Conservation (phyloP, 2,888 invertebrate species). For the Limenitis arthemis region DNA sequence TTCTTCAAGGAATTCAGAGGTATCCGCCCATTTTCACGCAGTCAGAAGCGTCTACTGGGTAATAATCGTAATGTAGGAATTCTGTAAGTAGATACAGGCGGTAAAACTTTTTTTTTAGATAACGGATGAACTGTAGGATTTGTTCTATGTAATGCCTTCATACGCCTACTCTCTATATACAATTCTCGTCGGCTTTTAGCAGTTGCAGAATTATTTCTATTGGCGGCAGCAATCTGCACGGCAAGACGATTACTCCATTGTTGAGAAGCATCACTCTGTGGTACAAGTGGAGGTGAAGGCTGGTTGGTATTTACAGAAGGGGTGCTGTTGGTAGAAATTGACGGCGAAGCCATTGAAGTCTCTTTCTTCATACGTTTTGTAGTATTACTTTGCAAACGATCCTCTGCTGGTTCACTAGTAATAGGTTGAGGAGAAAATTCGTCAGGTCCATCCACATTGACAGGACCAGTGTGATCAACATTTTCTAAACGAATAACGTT, state of each 20-base stretch:
- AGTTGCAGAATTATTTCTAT: constrained; percentile 56
- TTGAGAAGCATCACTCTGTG: constrained; percentile 30
- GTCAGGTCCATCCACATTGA: constrained; percentile 55
- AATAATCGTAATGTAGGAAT: constrained; percentile 51
- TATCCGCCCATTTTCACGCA: too few species aligned
- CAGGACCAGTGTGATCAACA: constrained; percentile 52
- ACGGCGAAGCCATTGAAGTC: constrained; percentile 12
- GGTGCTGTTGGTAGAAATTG: constrained; percentile 13
- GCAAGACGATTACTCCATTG: constrained; percentile 60
- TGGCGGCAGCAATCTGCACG: constrained; percentile 62
- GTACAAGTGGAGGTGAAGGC: constrained; percentile 21
- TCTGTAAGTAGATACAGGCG: constrained; percentile 50
- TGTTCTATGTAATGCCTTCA: constrained; percentile 56
- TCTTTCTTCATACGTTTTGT: constrained; percentile 21
- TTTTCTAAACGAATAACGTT: constrained; percentile 57
- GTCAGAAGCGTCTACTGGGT: constrained; percentile 39
- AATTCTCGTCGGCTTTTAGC: constrained; percentile 54
- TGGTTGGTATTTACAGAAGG: constrained; percentile 22
- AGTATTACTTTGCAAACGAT: constrained; percentile 26
- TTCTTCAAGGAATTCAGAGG: too few species aligned
- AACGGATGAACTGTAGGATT: constrained; percentile 57
- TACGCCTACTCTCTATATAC: constrained; percentile 51
- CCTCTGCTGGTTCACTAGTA: constrained; percentile 29
- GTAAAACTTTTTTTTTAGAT: constrained; percentile 42
- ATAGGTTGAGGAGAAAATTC: constrained; percentile 34